A percentile compares a stretch with the other conserved stretches of the same genome.
phyloP scores from a whole-genome alignment of 2,113 vertebrate genomes.

The Entelurus aequoreus region DNA sequence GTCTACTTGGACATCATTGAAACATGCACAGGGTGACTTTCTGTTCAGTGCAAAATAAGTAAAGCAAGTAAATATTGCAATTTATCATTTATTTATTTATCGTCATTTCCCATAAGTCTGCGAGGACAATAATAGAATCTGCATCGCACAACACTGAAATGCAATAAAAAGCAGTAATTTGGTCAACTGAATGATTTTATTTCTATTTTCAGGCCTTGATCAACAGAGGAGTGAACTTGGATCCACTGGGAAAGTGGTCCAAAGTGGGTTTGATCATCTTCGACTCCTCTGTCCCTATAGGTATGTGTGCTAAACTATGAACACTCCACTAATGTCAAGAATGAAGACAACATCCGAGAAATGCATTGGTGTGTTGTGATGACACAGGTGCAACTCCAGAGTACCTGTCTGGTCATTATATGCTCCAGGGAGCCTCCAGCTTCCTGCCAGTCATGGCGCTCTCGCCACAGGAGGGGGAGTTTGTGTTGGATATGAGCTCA shows the following conservation, averaged over 20 bases:
- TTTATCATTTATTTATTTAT: no score
- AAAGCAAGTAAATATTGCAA: no score
- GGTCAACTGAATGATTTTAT: not conserved
- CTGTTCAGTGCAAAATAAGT: no score
- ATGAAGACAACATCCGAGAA: not conserved
- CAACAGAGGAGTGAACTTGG: conserved; percentile 94
- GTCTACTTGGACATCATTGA: no score
- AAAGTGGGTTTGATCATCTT: conserved; percentile 94
- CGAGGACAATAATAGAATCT: no score
- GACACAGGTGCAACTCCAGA: conserved; percentile 89
- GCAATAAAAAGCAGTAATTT: no score
- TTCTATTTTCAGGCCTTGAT: conserved; percentile 81
- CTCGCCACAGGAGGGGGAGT: conserved; percentile 92
- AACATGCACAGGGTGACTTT: no score
- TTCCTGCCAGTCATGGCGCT: conserved; percentile 94
- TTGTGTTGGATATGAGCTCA: conserved; percentile 92
- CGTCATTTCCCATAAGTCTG: no score
- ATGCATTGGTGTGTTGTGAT: not conserved
- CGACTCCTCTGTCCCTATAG: conserved; percentile 92
- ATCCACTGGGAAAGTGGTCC: conserved; percentile 94
- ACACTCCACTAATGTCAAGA: no score
- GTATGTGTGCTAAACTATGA: conserved; percentile 64
- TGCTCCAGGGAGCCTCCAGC: conserved; percentile 95
- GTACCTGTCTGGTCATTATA: conserved; percentile 95
- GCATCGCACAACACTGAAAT: no score